Evolutionary conservation across 2,888 invertebrate species (phyloP).

Genomic region (Leistus spinibarbis): DNA sequence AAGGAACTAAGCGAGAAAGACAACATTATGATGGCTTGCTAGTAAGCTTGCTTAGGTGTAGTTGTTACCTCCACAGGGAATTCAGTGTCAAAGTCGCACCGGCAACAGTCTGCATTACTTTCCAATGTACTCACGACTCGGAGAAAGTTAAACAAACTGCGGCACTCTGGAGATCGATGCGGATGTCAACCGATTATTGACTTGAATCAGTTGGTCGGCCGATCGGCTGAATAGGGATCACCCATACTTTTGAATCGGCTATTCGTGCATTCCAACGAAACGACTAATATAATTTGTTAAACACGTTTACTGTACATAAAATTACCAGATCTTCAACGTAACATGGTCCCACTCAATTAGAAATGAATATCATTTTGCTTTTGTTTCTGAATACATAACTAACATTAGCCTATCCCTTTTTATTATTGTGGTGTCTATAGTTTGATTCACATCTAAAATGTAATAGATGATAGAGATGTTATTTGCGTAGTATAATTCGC

Average conservation of each 20-base stretch:
- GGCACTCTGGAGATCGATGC: constrained; percentile 26
- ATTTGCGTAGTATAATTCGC: too few relatives aligned
- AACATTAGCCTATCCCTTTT: background rate
- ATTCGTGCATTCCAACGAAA: constrained; percentile 32
- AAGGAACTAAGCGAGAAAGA: background rate
- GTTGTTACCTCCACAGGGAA: constrained; percentile 26
- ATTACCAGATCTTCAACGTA: background rate
- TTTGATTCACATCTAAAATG: background rate
- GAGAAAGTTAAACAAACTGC: constrained; percentile 42
- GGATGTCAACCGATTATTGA: constrained; percentile 36
- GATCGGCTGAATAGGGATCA: background rate
- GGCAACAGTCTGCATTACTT: constrained; percentile 43
- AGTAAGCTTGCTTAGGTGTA: background rate
- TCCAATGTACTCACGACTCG: constrained; percentile 41
- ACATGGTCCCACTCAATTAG: background rate
- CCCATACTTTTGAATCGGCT: constrained; percentile 4
- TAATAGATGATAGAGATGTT: too few relatives aligned
- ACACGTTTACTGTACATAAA: background rate
- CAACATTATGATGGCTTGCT: background rate
- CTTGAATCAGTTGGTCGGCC: background rate
- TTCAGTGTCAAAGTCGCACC: constrained; percentile 34
- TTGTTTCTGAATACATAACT: background rate
- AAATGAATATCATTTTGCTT: background rate
- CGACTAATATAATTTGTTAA: constrained; percentile 7
- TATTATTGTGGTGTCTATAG: background rate